Evolutionary conservation across 1,140 invertebrate genomes (phyloP), one percentile per base, ranked within the genome.

Genomic region (Trachelipus rathkii): DNA sequence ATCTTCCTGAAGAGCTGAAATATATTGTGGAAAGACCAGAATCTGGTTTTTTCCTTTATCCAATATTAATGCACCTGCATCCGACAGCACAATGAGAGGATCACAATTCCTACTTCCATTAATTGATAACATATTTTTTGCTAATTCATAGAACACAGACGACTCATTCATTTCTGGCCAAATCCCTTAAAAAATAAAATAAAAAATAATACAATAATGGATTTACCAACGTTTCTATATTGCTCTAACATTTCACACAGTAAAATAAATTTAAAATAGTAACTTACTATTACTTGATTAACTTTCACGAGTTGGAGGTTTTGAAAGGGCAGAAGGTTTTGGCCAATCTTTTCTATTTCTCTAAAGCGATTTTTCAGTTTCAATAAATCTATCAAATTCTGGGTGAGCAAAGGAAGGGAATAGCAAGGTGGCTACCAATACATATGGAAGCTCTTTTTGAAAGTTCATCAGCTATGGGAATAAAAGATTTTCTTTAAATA

Each of bases 41-140:
- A 13, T 82, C 81, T 11, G 74, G 77, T 33, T 75, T 75, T n/a
- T 24, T 78, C 73, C 24, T 80, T 77, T 21, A 85, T 79, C 71
- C 80, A 81, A 53, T 92, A 89, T 53, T 94, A 89, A 19, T 93
- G 90, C 0, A 86, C 86, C 82, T 94, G 88, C 8, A 95, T 92
- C 74, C 91, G 88, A 50, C 87, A 86, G 83, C 95, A 96, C 8
- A 99, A 50, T 91, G 89, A n/a, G 86, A 0, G 97, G 97, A 85
- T 98, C 92, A 83, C 98, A 98, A 74, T 98, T n/a, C n/a, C 95
- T 7, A 95, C 91, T 85, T 99, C 97, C 66, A 99, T 84, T 89
- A 92, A 94, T 3, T 91, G 89, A 84, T 98, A n/a, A 96, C n/a
- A 99, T 86, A 79, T 95, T 92, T n/a, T n/a, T 83, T 96, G 93